Base-by-base conservation (phyloP, 2,888 invertebrate species). In the Drosophila kuntzei region DNA sequence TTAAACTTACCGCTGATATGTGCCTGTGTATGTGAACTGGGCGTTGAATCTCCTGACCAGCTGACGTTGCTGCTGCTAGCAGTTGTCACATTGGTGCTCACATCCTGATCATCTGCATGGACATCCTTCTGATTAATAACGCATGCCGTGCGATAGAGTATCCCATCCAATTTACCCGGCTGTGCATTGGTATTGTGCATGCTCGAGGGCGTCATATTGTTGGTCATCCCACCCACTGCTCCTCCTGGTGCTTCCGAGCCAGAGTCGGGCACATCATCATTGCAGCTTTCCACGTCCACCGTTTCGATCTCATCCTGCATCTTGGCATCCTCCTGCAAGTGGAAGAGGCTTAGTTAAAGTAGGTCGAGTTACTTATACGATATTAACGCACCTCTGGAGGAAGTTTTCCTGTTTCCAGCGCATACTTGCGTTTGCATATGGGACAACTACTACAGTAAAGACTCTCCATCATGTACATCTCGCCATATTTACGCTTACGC, bases 231-330 rank as follows among this genome's bases (percentile, higher is more conserved):
- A 12, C 49, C 62, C 3, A 9, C 50, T 11, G 20, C 39, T 49
- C 69, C 32, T 53, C 55, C 61, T 41, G 71, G 59, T 41, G 90
- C 66, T 59, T 92, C 92, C 2, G 92, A 92, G 7, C 92, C 91
- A 7, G 92, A 92, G 74, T 92, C 92, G 59, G 92, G 92, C 44
- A 92, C 90, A 65, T 92, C 92, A 64, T 92, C 92, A 49, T 91
- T 91, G 75, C 92, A 92, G 64, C 94, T 94, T 89, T 95, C 95
- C 16, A 95, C 95, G 79, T 95, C 95, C 7, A 95, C 95, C 0
- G 95, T 94, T 91, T 95, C 95, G 78, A 95, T 95, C 90, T 95
- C 95, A 16, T 95, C 95, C 64, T 91, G 92, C 53, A 89, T 70
- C 41, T 90, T 89, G 58, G 66, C 60, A 39, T 90, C 90, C 51